Evolutionary conservation across 2,113 vertebrate genomes (phyloP), one percentile per base, ranked within the genome.

Genomic region (Orthonyx spaldingii): DNA sequence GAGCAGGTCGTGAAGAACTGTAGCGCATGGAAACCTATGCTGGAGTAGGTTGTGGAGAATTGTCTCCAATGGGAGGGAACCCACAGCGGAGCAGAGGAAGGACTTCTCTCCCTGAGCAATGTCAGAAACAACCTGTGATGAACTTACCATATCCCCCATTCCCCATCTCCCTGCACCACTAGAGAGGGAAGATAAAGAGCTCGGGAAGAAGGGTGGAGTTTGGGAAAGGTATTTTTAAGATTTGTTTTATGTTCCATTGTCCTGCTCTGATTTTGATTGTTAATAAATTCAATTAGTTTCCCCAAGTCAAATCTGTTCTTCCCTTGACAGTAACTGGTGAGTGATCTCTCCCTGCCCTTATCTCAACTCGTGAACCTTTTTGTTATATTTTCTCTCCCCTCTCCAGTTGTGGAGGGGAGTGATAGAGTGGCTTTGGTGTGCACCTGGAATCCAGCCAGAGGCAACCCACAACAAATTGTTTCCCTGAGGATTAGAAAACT

Each of bases 151-250:
- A 15, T 37, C 7, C 41, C 10, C 50, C 22, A 50, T 65, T 65
- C 50, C 42, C 4, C 37, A 66, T 26, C 20, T 53, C 13, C 39
- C 33, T 89, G 16, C 3, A 19, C 10, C 6, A 5, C 23, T 39
- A 23, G 10, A n/a, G 8, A 2, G 10, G 14, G 16, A 60, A 28
- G 5, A 66, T 52, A 44, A 66, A 52, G 13, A n/a, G 13, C 19
- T 10, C 0, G 0, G 27, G 27, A n/a, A 74, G 24, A 11, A 66
- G 28, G 7, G 16, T 21, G 4, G n/a, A 68, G 20, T 30, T 8
- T n/a, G 24, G 24, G 20, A 44, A 53, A 32, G 13, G 5, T 60
- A 11, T 21, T 68, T 89, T 44, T 23, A 50, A 44, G 17, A 37
- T 35, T 55, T 17, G 2, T 21, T 76, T 63, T 17, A 14, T 10